These are phyloP conservation scores for Thymallus thymallus DNA, from an alignment of 2,113 vertebrate species.

Conservation along the genomic window DNA sequence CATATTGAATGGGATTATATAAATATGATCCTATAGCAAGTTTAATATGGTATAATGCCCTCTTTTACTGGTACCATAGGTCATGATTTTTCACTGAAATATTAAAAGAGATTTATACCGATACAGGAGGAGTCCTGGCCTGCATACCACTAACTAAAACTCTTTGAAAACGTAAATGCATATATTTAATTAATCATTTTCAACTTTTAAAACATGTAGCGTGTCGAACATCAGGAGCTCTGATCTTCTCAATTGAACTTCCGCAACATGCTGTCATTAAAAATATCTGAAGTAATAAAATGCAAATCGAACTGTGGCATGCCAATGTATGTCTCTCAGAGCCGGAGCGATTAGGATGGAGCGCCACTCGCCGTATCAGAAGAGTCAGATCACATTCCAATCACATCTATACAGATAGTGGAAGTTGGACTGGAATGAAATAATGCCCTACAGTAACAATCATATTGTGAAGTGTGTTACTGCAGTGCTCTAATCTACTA, in stretches of 20 bases:
- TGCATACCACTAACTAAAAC: not conserved
- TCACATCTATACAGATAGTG: conserved; percentile 6
- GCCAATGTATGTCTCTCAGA: conserved; percentile 1
- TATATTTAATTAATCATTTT: conserved; percentile 34
- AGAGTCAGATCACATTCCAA: not conserved
- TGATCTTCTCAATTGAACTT: conserved; percentile 34
- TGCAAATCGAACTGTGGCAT: conserved; percentile 12
- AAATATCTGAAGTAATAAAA: conserved; percentile 25
- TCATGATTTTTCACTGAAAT: conserved; percentile 10
- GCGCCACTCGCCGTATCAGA: not conserved
- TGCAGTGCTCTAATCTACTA: not conserved
- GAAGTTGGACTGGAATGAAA: conserved; percentile 18
- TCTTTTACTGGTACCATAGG: too few relatives aligned
- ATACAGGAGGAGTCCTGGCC: not conserved
- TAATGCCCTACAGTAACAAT: not conserved
- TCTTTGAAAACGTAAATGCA: conserved; percentile 31
- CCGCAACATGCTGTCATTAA: conserved; percentile 18
- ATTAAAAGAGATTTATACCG: conserved; percentile 13
- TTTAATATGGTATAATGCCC: too few relatives aligned
- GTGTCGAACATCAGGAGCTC: conserved; percentile 5
- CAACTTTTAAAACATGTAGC: conserved; percentile 20
- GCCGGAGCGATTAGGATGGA: not conserved
- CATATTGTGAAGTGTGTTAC: not conserved
- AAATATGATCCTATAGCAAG: too few relatives aligned
- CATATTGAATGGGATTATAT: too few relatives aligned